Conservation (phyloP, 1,140 invertebrate species). For the Sarcophaga peregrina region DNA sequence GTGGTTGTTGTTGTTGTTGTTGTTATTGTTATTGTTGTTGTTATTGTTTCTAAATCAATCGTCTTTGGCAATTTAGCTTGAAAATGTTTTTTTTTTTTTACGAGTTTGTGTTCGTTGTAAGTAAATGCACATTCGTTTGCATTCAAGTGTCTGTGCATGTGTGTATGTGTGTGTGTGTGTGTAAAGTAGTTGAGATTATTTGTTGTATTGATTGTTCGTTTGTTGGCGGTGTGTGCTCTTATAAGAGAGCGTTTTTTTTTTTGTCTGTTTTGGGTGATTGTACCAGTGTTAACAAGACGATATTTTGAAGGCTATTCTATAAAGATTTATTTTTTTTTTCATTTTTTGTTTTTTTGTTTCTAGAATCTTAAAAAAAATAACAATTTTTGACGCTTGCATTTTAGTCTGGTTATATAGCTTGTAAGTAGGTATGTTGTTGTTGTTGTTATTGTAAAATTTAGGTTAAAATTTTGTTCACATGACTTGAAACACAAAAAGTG, state of each 20-base stretch:
- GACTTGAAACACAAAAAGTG: slow-evolving; percentile 34
- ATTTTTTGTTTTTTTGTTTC: too few relatives aligned
- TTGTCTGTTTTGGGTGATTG: slow-evolving; percentile 56
- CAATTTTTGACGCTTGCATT: neutral
- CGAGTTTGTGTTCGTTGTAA: too few relatives aligned
- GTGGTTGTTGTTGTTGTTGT: neutral
- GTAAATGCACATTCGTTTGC: neutral
- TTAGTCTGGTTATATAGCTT: neutral
- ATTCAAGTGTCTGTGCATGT: neutral
- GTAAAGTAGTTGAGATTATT: slow-evolving; percentile 27
- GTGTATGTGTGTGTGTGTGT: neutral
- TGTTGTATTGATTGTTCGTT: slow-evolving; percentile 30
- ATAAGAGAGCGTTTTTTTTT: neutral
- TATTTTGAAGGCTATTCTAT: slow-evolving; percentile 34
- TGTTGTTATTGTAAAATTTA: slow-evolving; percentile 21
- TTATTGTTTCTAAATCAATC: neutral
- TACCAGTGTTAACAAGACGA: slow-evolving; percentile 56
- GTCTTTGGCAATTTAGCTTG: too few relatives aligned
- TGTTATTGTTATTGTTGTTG: neutral
- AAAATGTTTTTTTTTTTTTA: too few relatives aligned
- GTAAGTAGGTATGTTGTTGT: neutral
- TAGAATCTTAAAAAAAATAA: neutral
- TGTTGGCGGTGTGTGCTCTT: neutral
- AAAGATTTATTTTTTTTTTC: neutral
- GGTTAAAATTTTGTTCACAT: slow-evolving; percentile 36